These are phyloP conservation scores for Notoglanidium macrostoma DNA, from an alignment of 2,797 vertebrate species.

Conservation along the genomic window DNA sequence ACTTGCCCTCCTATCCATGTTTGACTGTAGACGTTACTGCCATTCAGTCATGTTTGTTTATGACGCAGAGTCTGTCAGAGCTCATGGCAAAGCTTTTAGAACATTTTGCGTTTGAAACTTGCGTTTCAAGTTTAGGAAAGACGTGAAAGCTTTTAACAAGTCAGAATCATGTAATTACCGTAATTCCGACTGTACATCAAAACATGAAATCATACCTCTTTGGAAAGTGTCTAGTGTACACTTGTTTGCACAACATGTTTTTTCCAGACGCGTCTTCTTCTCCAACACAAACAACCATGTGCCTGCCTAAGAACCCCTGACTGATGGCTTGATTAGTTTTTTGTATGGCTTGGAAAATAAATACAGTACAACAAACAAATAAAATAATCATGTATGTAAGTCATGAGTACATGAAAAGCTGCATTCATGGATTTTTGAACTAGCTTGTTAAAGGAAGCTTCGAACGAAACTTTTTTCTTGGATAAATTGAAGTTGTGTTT, in stretches of 20 bases:
- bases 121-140: background rate
- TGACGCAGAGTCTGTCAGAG: background rate
- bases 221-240: background rate
- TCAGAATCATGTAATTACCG: background rate
- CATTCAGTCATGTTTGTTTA: background rate
- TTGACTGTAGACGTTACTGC: background rate
- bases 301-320: background rate
- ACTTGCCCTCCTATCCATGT: background rate
- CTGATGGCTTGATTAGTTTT: slow-evolving; percentile 8
- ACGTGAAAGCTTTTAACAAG: background rate
- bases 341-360: background rate
- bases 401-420: background rate
- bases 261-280: background rate
- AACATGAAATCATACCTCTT: background rate
- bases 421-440: background rate
- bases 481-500: background rate
- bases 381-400: background rate
- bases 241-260: background rate
- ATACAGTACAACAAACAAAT: slow-evolving; percentile 6
- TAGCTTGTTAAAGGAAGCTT: background rate
- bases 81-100: background rate
- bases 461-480: background rate
- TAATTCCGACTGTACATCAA: background rate
- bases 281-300: background rate
- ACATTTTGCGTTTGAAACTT: background rate